phyloP scores from a whole-genome alignment of 2,888 invertebrate species.

The Caradrina kadenii region DNA sequence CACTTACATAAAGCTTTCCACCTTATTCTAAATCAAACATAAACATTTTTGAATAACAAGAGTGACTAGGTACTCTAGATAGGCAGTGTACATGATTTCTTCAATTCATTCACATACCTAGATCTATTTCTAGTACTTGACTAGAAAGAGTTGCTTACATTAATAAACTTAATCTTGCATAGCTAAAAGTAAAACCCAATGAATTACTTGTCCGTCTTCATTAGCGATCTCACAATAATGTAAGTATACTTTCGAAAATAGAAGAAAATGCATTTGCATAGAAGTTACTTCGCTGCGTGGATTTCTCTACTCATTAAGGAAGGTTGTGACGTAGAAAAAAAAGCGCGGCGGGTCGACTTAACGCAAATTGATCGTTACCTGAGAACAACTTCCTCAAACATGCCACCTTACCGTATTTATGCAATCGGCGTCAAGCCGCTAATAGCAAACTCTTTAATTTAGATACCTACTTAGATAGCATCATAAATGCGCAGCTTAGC shows the following conservation, averaged over 20 bases:
- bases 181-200: constrained; percentile 70
- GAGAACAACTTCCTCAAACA: constrained; percentile 79
- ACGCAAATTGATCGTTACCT: constrained; percentile 82
- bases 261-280: constrained; percentile 86
- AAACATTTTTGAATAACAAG: not conserved
- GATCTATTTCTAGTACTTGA: not conserved
- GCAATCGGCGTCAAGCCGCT: constrained; percentile 74
- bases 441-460: constrained; percentile 66
- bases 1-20: not conserved
- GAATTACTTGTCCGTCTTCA: constrained; percentile 69
- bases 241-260: constrained; percentile 80
- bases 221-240: constrained; percentile 74
- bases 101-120: constrained; percentile 6
- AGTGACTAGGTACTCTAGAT: not conserved
- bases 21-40: not conserved
- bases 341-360: constrained; percentile 67
- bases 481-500: constrained; percentile 46
- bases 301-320: constrained; percentile 87
- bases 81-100: not conserved
- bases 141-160: constrained; percentile 19
- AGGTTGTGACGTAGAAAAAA: constrained; percentile 75
- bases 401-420: constrained; percentile 76
- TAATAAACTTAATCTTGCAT: constrained; percentile 24
- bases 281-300: constrained; percentile 75
- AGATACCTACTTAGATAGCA: constrained; percentile 57